A percentile compares a stretch with the other conserved stretches of the same genome.
phyloP scores from a whole-genome alignment of 1,140 invertebrate genomes.

The Trialeurodes vaporariorum region DNA sequence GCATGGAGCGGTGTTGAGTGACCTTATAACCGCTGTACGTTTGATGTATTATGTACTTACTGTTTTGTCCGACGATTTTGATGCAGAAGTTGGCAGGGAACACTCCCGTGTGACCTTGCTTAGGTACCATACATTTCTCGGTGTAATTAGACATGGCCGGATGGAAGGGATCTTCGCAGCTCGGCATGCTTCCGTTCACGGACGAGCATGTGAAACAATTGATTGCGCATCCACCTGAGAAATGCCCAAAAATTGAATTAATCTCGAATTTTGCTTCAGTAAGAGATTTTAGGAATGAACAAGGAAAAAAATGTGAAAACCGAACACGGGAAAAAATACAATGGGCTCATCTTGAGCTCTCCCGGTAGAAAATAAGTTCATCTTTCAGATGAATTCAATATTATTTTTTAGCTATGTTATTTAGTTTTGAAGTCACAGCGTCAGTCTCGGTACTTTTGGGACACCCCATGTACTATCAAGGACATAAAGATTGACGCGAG shows the following conservation, averaged over 20 bases:
- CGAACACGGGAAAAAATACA: neutral
- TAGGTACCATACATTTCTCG: slow-evolving; percentile 42
- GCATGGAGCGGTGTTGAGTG: too few species aligned
- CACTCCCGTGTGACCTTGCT: slow-evolving; percentile 40
- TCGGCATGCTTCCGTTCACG: slow-evolving; percentile 39
- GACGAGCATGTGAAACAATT: slow-evolving; percentile 48
- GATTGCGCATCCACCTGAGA: slow-evolving; percentile 31
- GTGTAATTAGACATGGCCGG: slow-evolving; percentile 37
- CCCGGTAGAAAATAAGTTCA: neutral
- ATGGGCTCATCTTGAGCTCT: neutral
- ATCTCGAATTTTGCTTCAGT: neutral
- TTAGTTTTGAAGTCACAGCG: too few species aligned
- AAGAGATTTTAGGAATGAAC: neutral
- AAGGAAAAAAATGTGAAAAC: neutral
- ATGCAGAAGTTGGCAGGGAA: slow-evolving; percentile 50
- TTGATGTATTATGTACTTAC: too few species aligned
- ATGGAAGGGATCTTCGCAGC: slow-evolving; percentile 48
- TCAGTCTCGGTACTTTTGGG: too few species aligned
- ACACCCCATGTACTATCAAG: too few species aligned
- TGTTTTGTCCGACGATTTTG: slow-evolving; percentile 40
- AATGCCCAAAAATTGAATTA: neutral
- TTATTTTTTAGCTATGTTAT: neutral
- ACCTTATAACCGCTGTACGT: too few species aligned
- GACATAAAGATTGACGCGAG: too few species aligned
- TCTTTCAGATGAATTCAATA: neutral